These are phyloP conservation scores for Cebus imitator DNA, from an alignment of 2,113 vertebrate genomes.

Conservation along the genomic window DNA sequence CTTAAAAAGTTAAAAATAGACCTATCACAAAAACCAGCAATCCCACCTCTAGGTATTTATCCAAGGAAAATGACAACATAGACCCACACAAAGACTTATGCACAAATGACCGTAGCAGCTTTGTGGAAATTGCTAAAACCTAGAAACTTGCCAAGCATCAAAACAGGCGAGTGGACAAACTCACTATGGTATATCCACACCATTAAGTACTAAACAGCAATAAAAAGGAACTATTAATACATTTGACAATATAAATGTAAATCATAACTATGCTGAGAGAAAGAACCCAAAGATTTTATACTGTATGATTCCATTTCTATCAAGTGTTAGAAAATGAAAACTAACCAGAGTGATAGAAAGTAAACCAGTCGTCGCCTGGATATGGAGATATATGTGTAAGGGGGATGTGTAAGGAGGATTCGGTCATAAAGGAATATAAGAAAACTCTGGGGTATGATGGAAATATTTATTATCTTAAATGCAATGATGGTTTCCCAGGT, in stretches of 20 bases:
- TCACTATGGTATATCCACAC: background rate
- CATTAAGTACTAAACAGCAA: background rate
- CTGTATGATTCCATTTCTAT: background rate
- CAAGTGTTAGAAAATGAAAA: background rate
- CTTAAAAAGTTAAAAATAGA: background rate
- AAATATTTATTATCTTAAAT: slow-evolving; percentile 2
- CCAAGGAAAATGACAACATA: background rate
- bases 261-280: background rate
- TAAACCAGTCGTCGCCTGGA: background rate
- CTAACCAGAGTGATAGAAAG: background rate
- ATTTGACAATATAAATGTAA: background rate
- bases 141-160: background rate
- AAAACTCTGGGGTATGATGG: background rate
- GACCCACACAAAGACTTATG: background rate
- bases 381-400: no score
- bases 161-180: background rate
- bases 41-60: background rate
- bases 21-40: background rate
- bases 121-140: background rate
- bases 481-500: background rate
- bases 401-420: accelerated
- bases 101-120: background rate
- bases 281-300: background rate
- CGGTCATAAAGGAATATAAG: background rate
- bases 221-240: background rate